Percentiles rank a stretch among this genome's conserved stretches.
Conservation (phyloP, 2,888 invertebrate species). For the Polietes domitor region DNA sequence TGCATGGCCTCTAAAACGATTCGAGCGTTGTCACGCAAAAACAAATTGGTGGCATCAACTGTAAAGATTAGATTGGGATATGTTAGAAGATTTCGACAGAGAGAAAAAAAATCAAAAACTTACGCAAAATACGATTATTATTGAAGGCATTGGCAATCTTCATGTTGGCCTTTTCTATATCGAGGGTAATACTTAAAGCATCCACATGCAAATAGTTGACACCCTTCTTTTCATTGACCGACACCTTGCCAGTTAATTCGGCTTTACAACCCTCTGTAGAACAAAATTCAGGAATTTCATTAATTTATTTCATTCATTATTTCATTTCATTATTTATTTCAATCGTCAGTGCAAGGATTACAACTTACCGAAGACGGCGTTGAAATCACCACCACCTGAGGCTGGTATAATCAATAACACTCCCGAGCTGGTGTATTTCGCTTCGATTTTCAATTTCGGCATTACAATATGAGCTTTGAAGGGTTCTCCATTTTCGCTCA, state of each 20-base stretch:
- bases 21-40: conserved; percentile 86
- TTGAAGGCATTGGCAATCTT: conserved; percentile 86
- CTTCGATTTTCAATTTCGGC: conserved; percentile 85
- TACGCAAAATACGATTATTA: conserved; percentile 87
- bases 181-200: conserved; percentile 83
- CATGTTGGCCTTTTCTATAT: conserved; percentile 84
- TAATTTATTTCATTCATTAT: background rate
- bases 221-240: conserved; percentile 80
- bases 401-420: conserved; percentile 87
- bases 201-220: conserved; percentile 85
- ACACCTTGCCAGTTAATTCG: conserved; percentile 83
- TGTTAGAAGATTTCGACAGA: no score
- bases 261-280: conserved; percentile 83
- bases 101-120: conserved; percentile 76
- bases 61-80: conserved; percentile 70
- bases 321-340: background rate
- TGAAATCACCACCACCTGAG: conserved; percentile 87
- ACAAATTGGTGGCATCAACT: conserved; percentile 88
- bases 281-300: background rate
- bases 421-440: conserved; percentile 86
- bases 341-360: background rate
- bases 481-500: conserved; percentile 84
- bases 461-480: conserved; percentile 85
- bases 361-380: conserved; percentile 83
- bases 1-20: conserved; percentile 87